Evolutionary conservation across 2,113 vertebrate species (phyloP).

Genomic region (Ptilorrhoa leucosticta): DNA sequence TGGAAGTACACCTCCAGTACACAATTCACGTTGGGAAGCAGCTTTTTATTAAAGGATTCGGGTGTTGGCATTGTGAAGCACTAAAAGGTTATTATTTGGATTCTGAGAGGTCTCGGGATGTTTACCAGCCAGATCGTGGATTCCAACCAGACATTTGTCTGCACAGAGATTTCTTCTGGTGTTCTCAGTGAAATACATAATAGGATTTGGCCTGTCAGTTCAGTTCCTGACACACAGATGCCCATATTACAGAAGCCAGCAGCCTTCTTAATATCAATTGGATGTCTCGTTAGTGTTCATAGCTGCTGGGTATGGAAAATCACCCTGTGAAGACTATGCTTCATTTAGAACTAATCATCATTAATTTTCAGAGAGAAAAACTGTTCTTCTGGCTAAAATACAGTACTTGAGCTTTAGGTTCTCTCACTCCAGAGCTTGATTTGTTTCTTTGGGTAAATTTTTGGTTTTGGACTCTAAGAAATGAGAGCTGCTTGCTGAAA

Average conservation of each 20-base stretch:
- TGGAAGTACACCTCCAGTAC: constrained; percentile 26
- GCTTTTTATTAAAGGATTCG: constrained; percentile 52
- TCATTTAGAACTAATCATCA: background rate
- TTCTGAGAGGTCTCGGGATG: background rate
- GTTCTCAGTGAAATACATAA: background rate
- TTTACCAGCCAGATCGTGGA: background rate
- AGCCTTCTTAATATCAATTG: background rate
- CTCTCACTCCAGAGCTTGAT: background rate
- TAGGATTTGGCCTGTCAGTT: background rate
- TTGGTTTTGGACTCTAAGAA: background rate
- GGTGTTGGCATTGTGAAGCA: constrained; percentile 5
- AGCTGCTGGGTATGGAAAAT: background rate
- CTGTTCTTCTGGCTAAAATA: background rate
- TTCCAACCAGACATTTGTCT: background rate
- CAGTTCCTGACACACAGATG: background rate
- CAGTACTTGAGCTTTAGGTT: background rate
- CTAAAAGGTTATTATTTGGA: background rate
- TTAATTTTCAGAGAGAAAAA: background rate
- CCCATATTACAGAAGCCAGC: background rate
- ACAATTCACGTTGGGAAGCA: background rate
- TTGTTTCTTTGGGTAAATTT: background rate
- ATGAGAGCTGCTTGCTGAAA: background rate
- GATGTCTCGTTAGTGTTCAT: background rate
- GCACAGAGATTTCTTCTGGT: background rate
- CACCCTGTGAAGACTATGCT: background rate